Evolutionary conservation across 1,140 invertebrate species (phyloP), one percentile per base, ranked within the genome.

Genomic region (Gryon sp.): DNA sequence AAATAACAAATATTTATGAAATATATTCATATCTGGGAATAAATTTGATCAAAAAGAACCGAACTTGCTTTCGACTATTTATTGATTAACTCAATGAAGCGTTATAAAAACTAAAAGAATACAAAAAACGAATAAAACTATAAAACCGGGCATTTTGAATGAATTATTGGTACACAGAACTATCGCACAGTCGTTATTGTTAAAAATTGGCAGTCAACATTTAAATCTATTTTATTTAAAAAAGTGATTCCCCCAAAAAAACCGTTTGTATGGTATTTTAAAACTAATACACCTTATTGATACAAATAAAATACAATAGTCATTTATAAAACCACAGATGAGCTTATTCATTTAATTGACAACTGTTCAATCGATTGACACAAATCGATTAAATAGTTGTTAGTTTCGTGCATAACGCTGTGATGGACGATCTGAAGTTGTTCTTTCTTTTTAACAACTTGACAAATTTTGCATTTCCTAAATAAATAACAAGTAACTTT

Each of bases 251-350:
- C n/a, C n/a, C n/a, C n/a, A n/a, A n/a, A n/a, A n/a, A n/a, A n/a
- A n/a, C n/a, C 2, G 9, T 15, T 12, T 12, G n/a, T 15, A 11
- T 5, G 14, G 12, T 9, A 14, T 11, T 50, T 7, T 18, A 32
- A 20, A 63, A 65, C 52, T 19, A 14, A 62, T 68, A 76, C 50
- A 46, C 57, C 57, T 76, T 76, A 63, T 57, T 63, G 63, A 69
- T 50, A 55, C 48, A 76, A 69, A 45, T 69, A 63, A 69, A 75
- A 68, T 62, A 50, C 59, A 41, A 26, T 57, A 55, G 16, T 69
- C 24, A 36, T 69, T n/a, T 66, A 60, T 59, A 59, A 69, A 76
- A 76, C 50, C 73, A 76, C 65, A 69, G 65, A 76, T 76, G 59
- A 76, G 59, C 73, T 70, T 70, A 63, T 48, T 19, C 28, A 59